Evolutionary conservation across 2,113 vertebrate genomes (phyloP), one percentile per base, ranked within the genome.

Genomic region (Chloroceryle aenea): DNA sequence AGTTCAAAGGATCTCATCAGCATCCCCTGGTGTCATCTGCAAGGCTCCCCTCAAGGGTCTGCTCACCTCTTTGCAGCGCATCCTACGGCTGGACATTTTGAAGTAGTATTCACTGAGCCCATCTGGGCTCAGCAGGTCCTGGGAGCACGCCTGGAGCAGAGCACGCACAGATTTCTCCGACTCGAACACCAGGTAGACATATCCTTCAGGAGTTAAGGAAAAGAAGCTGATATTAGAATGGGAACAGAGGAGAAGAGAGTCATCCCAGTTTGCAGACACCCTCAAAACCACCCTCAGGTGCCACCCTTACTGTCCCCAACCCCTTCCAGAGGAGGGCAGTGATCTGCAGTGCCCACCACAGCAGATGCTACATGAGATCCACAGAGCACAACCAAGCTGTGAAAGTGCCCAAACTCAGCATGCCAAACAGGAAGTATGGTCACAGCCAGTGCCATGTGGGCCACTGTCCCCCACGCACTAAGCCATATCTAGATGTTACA

Each of bases 51-150:
- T 10, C 22, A 1, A 2, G 32, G 50, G n/a, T 21, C 48, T 40
- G 96, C 98, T 98, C 97, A 99, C 99, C 98, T 99, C 99, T 96
- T 99, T 99, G 98, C 99, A 99, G 95, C 99, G 98, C 99, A 99
- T 99, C 93, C 99, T 98, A 91, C 99, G 99, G 97, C 99, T 99
- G 74, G 99, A 99, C 99, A 99, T 99, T 98, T 99, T 99, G 97
- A 99, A 99, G 96, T 99, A 99, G 95, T 99, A 99, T 80, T 99
- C 99, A 13, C 99, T 98, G 93, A 98, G 98, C 82, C 99, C 99
- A 1, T 99, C 99, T 0, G 99, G 99, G 95, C 99, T 99, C 86
- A 99, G 98, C 0, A 99, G 98, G 96, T 99, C 99, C 86, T 99
- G 99, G 82, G 99, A 99, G 95, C 99, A 99, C 2, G 99, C 99